Percentiles rank a stretch among this genome's conserved stretches.
Conservation (phyloP, 2,113 vertebrate genomes). For the Myrmecophaga tridactyla region DNA sequence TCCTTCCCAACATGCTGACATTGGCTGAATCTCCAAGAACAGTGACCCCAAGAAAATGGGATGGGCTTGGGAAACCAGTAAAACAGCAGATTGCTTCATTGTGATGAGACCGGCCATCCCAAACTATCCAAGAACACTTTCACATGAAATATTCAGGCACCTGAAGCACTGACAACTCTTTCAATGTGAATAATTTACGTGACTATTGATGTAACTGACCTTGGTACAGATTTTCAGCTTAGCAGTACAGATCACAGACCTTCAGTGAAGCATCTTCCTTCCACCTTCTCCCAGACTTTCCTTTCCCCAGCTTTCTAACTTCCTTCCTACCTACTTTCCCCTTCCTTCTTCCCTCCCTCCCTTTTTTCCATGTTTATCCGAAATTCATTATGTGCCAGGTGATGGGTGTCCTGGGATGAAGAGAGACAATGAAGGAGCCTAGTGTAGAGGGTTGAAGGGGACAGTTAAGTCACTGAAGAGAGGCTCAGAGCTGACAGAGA, state of each 20-base stretch:
- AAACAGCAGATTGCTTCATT: background rate
- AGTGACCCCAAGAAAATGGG: background rate
- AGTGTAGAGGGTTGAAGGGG: no score
- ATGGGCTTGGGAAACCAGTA: background rate
- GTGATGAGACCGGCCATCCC: background rate
- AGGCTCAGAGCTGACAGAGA: background rate
- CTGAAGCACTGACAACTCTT: background rate
- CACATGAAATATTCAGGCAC: background rate
- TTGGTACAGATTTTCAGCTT: background rate
- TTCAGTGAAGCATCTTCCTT: background rate
- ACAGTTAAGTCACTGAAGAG: background rate
- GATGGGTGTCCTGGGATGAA: background rate
- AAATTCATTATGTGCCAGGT: background rate
- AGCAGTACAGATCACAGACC: background rate
- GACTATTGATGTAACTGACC: background rate
- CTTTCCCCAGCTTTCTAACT: background rate
- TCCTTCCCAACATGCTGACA: background rate
- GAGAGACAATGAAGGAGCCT: background rate
- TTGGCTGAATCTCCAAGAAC: background rate
- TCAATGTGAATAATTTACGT: background rate
- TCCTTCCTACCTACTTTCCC: background rate
- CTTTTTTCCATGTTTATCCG: background rate
- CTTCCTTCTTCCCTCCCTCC: background rate
- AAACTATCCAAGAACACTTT: background rate
- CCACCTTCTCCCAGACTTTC: background rate